Conservation (phyloP, 2,113 vertebrate species). For the Smithornis capensis region DNA sequence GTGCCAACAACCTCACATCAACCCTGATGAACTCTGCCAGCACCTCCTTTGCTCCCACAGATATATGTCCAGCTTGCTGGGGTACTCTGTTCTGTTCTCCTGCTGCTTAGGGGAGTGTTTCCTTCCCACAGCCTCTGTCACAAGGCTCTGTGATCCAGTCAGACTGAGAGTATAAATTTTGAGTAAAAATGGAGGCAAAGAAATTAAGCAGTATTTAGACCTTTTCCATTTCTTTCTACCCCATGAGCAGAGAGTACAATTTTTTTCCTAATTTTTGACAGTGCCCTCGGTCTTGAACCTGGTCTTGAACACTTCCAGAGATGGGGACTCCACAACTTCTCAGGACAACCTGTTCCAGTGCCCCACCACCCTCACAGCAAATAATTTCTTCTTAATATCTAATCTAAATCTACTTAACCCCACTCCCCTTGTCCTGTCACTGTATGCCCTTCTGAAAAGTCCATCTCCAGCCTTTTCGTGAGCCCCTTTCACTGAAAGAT, state of each 20-base stretch:
- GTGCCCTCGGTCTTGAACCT: rapidly evolving
- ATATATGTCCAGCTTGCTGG: background rate
- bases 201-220: background rate
- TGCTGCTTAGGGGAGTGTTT: background rate
- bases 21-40: background rate
- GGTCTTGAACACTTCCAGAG: background rate
- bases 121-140: background rate
- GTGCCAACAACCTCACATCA: background rate
- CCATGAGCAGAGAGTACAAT: background rate
- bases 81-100: background rate
- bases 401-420: background rate
- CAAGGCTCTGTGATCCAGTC: background rate
- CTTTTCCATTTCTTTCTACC: background rate
- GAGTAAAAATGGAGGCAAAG: background rate
- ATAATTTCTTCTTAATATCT: background rate
- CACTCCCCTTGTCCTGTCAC: background rate
- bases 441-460: background rate
- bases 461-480: background rate
- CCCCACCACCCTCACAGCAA: background rate
- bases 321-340: background rate
- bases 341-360: background rate
- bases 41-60: background rate
- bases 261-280: background rate
- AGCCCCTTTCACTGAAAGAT: background rate
- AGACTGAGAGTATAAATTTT: background rate